Evolutionary conservation across 2,113 vertebrate genomes (phyloP).

Genomic region (Acinonyx jubatus): DNA sequence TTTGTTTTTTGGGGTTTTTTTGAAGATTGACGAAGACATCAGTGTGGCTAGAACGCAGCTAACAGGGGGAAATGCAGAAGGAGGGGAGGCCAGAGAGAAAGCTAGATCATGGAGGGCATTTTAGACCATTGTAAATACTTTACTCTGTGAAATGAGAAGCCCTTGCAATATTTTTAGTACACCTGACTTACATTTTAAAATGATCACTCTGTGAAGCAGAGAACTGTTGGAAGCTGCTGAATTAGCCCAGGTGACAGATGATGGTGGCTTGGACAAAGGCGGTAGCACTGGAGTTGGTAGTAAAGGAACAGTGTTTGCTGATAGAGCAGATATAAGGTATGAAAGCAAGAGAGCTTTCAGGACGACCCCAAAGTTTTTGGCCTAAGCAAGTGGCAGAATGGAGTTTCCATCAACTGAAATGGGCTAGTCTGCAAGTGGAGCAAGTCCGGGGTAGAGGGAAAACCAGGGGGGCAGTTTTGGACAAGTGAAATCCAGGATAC

Average conservation of each 20-base stretch:
- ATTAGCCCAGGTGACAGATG: neutral
- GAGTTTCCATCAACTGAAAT: neutral
- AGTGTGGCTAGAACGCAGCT: neutral
- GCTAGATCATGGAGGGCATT: neutral
- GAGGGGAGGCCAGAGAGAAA: neutral
- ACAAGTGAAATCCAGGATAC: neutral
- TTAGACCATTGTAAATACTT: constrained; percentile 39
- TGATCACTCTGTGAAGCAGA: neutral
- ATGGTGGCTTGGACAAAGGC: neutral
- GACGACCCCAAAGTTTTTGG: neutral
- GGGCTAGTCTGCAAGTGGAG: neutral
- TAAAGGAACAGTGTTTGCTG: neutral
- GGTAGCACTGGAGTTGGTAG: neutral
- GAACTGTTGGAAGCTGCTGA: neutral
- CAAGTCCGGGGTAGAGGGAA: neutral
- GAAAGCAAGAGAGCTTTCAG: neutral
- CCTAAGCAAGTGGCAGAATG: neutral
- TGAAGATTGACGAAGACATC: neutral
- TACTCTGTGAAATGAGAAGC: neutral
- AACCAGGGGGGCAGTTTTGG: neutral
- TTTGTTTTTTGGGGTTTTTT: neutral
- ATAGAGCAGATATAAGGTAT: neutral
- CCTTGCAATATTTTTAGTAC: neutral
- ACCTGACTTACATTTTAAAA: neutral
- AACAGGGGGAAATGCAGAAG: neutral